Conservation (phyloP, 2,888 invertebrate genomes). For the Ephialtes manifestator region DNA sequence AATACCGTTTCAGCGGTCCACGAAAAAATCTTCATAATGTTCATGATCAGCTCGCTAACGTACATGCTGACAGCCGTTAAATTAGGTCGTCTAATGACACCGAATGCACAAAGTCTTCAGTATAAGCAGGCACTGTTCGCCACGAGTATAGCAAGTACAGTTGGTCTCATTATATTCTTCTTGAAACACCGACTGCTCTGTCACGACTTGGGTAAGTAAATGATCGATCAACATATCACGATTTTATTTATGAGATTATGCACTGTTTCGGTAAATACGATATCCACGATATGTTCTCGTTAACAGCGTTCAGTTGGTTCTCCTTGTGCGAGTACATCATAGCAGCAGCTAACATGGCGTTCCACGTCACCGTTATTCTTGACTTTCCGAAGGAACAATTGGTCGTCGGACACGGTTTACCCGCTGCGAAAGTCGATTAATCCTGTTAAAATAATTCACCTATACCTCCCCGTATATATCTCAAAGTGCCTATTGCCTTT, state of each 20-base stretch:
- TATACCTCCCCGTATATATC: slow-evolving; percentile 78
- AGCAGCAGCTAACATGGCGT: slow-evolving; percentile 96
- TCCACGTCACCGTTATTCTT: slow-evolving; percentile 94
- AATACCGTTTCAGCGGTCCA: slow-evolving; percentile 91
- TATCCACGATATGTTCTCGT: slow-evolving; percentile 12
- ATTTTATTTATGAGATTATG: slow-evolving; percentile 3
- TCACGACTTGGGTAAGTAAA: slow-evolving; percentile 93
- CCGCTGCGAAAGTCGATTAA: slow-evolving; percentile 84
- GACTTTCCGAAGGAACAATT: slow-evolving; percentile 95
- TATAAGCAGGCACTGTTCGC: slow-evolving; percentile 92
- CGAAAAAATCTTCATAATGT: slow-evolving; percentile 96
- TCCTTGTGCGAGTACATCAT: slow-evolving; percentile 97
- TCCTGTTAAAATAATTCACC: slow-evolving; percentile 56
- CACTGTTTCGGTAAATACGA: neutral
- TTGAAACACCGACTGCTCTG: slow-evolving; percentile 95
- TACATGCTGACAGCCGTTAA: slow-evolving; percentile 93
- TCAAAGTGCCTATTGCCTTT: slow-evolving; percentile 82
- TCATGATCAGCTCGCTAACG: slow-evolving; percentile 94
- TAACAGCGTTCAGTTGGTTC: slow-evolving; percentile 97
- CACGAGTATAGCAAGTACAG: slow-evolving; percentile 92
- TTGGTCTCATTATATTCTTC: slow-evolving; percentile 95
- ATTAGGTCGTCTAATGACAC: slow-evolving; percentile 86
- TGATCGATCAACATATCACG: slow-evolving; percentile 29
- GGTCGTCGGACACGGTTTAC: slow-evolving; percentile 89
- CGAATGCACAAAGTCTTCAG: slow-evolving; percentile 84